Percentiles rank a stretch among this genome's conserved stretches.
phyloP scores from a whole-genome alignment of 2,113 vertebrate species.

The Setophaga petechia region DNA sequence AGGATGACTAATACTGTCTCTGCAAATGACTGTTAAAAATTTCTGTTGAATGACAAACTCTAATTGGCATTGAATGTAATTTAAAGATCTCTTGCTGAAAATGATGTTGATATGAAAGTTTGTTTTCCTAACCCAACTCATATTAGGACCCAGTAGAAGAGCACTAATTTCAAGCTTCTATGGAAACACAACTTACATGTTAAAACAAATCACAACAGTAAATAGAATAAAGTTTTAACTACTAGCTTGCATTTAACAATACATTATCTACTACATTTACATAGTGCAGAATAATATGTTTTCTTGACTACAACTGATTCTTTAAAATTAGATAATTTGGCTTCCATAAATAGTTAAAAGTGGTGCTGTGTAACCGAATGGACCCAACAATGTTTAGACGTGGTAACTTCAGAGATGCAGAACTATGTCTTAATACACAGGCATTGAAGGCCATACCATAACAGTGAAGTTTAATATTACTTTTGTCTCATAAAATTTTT shows the following conservation, averaged over 20 bases:
- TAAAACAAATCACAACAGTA: not conserved
- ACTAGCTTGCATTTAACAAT: not conserved
- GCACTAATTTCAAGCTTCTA: not conserved
- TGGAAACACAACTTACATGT: not conserved
- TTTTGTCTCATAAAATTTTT: not conserved
- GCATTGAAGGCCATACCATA: rapidly evolving
- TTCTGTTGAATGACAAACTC: not conserved
- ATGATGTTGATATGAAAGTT: not conserved
- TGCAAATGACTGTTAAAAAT: not conserved
- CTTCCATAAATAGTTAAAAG: not conserved
- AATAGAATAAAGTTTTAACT: not conserved
- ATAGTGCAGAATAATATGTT: not conserved
- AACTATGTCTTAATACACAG: not conserved
- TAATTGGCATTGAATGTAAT: not conserved
- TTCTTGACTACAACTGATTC: not conserved
- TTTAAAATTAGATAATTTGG: not conserved
- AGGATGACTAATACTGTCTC: not conserved
- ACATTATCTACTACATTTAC: not conserved
- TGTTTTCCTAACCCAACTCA: not conserved
- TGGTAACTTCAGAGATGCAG: not conserved
- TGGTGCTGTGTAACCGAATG: not conserved
- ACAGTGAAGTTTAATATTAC: not conserved
- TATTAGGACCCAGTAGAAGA: not conserved
- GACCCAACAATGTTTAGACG: not conserved
- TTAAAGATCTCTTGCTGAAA: not conserved